These are phyloP conservation scores for Drosophila busckii DNA, from an alignment of 1,140 invertebrate genomes.

Conservation along the genomic window DNA sequence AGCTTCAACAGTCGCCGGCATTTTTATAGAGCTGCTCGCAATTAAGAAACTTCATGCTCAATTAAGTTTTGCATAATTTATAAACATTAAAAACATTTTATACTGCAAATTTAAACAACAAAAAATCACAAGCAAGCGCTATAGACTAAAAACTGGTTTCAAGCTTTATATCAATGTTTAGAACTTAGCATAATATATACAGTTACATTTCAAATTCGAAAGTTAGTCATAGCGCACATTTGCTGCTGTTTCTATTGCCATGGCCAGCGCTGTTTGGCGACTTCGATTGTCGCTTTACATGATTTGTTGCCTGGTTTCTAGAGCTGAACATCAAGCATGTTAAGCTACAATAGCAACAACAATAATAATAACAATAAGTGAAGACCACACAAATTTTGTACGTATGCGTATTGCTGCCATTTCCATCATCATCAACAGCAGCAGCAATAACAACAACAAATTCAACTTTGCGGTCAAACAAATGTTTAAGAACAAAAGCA, in stretches of 20 bases:
- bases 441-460: conserved; percentile 20
- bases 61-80: too few species aligned
- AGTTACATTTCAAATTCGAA: too few species aligned
- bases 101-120: conserved; percentile 25
- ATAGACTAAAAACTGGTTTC: too few species aligned
- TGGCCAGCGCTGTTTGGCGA: too few species aligned
- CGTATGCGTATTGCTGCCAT: conserved; percentile 22
- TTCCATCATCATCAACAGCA: conserved; percentile 22
- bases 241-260: too few species aligned
- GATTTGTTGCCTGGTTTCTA: too few species aligned
- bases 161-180: too few species aligned
- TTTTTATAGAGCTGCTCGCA: neutral
- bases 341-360: conserved; percentile 25
- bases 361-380: conserved; percentile 25
- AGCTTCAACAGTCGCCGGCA: neutral
- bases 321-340: conserved; percentile 25
- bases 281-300: too few species aligned
- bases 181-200: too few species aligned
- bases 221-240: too few species aligned
- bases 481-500: conserved; percentile 67
- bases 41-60: too few species aligned
- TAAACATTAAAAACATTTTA: too few species aligned
- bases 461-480: conserved; percentile 57
- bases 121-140: conserved; percentile 20
- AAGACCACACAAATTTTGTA: conserved; percentile 43